A percentile compares a stretch with the other conserved stretches of the same genome.
Evolutionary conservation across 2,797 vertebrate genomes (phyloP).

Genomic region (Scolopax bukidnonensis): DNA sequence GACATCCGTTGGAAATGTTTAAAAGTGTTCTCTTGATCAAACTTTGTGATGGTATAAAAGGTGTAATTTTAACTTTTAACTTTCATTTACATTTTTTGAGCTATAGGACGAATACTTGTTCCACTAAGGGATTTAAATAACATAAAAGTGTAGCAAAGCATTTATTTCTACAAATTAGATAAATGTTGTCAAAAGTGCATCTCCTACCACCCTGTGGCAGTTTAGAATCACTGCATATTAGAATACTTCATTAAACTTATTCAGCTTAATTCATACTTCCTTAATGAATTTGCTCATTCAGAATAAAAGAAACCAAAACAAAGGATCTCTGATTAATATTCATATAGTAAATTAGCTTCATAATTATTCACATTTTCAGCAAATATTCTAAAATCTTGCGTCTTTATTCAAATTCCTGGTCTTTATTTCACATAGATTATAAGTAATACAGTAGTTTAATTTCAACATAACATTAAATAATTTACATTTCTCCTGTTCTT

Average conservation of each 20-base stretch:
- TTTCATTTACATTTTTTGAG: background rate
- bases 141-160: conserved; percentile 47
- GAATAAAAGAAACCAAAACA: background rate
- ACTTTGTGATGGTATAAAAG: background rate
- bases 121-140: conserved; percentile 41
- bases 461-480: background rate
- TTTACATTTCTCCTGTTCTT: background rate
- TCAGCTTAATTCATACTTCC: conserved; percentile 46
- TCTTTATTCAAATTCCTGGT: background rate
- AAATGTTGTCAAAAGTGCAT: conserved; percentile 74
- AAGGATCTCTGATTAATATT: background rate
- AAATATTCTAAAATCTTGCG: background rate
- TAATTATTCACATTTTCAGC: background rate
- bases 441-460: background rate
- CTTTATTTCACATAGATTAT: background rate
- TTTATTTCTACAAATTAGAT: conserved; percentile 74
- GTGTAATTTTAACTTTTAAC: background rate
- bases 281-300: conserved; percentile 31
- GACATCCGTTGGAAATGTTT: background rate
- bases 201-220: conserved; percentile 81
- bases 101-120: background rate
- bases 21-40: background rate
- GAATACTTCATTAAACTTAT: conserved; percentile 66
- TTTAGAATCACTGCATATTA: conserved; percentile 79
- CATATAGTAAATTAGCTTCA: background rate